These are phyloP conservation scores for Rhyacophila brunnea DNA, from an alignment of 1,140 invertebrate species.

Conservation along the genomic window DNA sequence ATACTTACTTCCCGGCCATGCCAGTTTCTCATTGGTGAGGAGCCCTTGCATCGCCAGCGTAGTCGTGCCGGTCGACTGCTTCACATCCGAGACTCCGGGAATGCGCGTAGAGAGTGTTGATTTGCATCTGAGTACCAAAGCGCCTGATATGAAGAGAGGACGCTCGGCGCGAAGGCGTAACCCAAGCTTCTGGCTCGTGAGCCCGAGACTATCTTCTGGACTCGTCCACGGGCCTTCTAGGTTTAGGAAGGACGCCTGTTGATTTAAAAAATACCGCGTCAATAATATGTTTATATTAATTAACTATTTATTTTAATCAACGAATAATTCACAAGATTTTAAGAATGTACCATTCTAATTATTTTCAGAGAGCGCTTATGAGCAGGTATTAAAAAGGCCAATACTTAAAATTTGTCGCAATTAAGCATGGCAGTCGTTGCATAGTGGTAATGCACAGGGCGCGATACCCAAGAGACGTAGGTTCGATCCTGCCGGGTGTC, in stretches of 20 bases:
- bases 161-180: conserved; percentile 19
- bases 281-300: no score
- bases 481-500: no score
- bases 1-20: conserved; percentile 30
- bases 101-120: conserved; percentile 9
- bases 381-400: no score
- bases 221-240: conserved; percentile 29
- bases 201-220: conserved; percentile 10
- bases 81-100: conserved; percentile 10
- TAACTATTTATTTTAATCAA: no score
- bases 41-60: conserved; percentile 6
- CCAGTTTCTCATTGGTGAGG: conserved; percentile 19
- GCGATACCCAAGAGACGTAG: no score
- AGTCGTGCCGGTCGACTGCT: conserved; percentile 5
- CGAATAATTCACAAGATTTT: no score
- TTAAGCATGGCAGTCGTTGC: no score
- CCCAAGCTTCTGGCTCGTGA: conserved; percentile 13
- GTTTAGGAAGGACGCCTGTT: conserved; percentile 28
- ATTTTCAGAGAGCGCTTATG: no score
- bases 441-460: no score
- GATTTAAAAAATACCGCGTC: no score
- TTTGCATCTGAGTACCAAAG: conserved; percentile 17
- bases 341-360: no score
- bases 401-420: no score
- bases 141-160: conserved; percentile 11